Evolutionary conservation across 2,113 vertebrate species (phyloP), one percentile per base, ranked within the genome.

Genomic region (Brachypteracias leptosomus): DNA sequence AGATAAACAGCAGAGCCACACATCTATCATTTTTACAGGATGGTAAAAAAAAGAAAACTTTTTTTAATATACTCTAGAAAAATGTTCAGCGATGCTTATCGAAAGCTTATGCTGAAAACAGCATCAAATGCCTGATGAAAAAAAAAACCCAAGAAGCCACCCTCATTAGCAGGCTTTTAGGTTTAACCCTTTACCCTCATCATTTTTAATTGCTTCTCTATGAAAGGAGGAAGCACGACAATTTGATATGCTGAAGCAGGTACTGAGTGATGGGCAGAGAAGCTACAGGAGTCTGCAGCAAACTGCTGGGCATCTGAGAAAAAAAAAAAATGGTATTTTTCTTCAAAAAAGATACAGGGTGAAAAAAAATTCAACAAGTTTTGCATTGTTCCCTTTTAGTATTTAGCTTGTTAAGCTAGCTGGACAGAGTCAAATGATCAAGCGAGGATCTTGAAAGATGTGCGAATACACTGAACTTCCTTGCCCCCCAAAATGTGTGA

Each of bases 161-260:
- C 84, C 96, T 96, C 96, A 86, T 95, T 97, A 97, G 90, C 70
- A 87, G 82, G 57, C 93, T 88, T 85, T 87, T 85, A 62, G 61
- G 91, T 95, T 96, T 96, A 96, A 96, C 96, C 95, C 96, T 96
- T 97, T 93, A 89, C 95, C 96, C 98, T 93, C 95, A 84, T 97
- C 96, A 94, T 70, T 96, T 98, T 97, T 98, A 98, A 97, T 97
- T 97, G 97, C 97, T 95, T 71, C 71, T 65, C 65, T 80, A 7
- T 63, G 93, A 95, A 96, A 89, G 74, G 65, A 92, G 77, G 73
- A 44, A 70, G 54, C 68, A 70, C 9, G 33, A 79, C 54, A 82
- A 81, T 42, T n/a, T 49, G 91, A 54, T 88, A 57, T 18, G 66
- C 73, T 58, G 66, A 71, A 88, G 78, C 18, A 59, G 89, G 87